Evolutionary conservation across 2,888 invertebrate genomes (phyloP), one percentile per base, ranked within the genome.

Genomic region (Coremacera marginata): DNA sequence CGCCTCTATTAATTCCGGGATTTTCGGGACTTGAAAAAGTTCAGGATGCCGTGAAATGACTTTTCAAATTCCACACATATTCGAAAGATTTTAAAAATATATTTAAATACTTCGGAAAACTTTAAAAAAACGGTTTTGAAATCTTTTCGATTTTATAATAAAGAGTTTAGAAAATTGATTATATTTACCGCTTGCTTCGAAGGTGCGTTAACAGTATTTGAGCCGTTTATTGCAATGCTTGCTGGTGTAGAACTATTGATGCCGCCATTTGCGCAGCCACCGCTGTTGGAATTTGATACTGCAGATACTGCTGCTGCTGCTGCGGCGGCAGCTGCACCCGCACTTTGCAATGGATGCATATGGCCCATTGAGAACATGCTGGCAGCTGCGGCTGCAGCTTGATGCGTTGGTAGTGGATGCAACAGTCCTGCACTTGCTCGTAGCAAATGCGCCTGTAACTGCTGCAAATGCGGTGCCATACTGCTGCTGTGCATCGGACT

Each of bases 391-490:
- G 77, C 72, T 3, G 83, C 79, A 7, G 83, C 81, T 75, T 88
- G 88, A 77, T 88, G 88, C 8, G 87, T 82, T 7, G 87, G 85
- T 62, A 89, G 81, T 5, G 89, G 89, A 82, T 89, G 89, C 44
- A 89, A 75, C 0, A 90, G 81, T 0, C 89, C 89, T 25, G 89
- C 88, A 77, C 89, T 88, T 2, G 95, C 89, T 85, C 92, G 92
- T 90, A 93, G 92, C 85, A 96, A 91, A 89, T 96, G 96, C 9
- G 96, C 96, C 85, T 94, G 94, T 22, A 95, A 89, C 85, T 94
- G 94, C 84, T 94, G 94, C 75, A 94, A 89, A 83, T 94, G 94
- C 0, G 92, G 92, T 75, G 92, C 90, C 89, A 92, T 91, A 49
- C 87, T 82, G 49, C 86, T 83, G 70, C 87, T 88, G 78, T 93